Base-by-base conservation (phyloP, 2,113 vertebrate species). In the Tragelaphus scriptus region DNA sequence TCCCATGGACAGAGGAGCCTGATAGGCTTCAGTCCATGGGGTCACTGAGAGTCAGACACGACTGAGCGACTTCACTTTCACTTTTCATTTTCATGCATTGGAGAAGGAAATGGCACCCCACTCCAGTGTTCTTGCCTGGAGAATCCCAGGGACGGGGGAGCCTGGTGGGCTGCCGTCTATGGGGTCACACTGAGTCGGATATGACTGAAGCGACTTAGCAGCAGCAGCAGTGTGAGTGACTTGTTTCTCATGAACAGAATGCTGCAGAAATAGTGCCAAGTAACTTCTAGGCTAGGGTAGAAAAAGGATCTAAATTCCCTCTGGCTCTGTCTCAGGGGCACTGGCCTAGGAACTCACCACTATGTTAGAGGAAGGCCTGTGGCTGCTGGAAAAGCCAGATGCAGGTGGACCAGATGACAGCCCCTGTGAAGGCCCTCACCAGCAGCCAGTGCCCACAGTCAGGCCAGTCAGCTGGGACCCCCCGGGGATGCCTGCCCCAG, bases 401-500 rank as follows among this genome's bases (percentile, higher is more conserved):
- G 75, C 7, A 80, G 63, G 32, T 11, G 14, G 5, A n/a, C 47
- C 25, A 23, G 56, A 10, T 8, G 26, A 26, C 6, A 19, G 26
- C 7, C 25, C 36, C 32, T 40, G 4, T 2, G 6, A 16, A 65
- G 40, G 7, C 25, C 12, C 7, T 55, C 44, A 32, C 30, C n/a
- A 36, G 15, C 26, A 19, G 30, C 58, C 32, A 15, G 36, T 11
- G 0, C 26, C 15, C 68, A 25, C 26, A 32, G 28, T 14, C 85
- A 80, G 30, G 40, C 15, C 0, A 0, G 75, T 9, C 9, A 23
- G 9, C 19, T 9, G 30, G 15, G 13, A 58, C 7, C 17, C 36
- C 47, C 30, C 0, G 0, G 15, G 44, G 51, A 59, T 23, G 28
- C 26, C 40, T 19, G 30, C 13, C 56, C 26, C 2, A 1, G 30